Conservation (phyloP, 2,113 vertebrate species). For the Eptesicus fuscus region DNA sequence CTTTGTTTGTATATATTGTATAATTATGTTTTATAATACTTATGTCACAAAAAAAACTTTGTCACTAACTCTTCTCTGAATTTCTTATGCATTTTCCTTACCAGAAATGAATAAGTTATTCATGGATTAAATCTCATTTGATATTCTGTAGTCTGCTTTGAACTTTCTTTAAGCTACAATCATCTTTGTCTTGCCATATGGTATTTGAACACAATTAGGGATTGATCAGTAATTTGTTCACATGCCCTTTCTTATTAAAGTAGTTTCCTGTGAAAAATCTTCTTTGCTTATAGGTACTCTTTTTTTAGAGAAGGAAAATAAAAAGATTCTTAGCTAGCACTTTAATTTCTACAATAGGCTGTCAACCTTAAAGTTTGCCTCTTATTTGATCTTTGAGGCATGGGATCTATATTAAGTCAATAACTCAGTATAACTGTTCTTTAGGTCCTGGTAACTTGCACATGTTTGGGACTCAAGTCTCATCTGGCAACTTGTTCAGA, state of each 20-base stretch:
- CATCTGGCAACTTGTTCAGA: background rate
- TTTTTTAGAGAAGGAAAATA: background rate
- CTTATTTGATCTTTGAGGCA: background rate
- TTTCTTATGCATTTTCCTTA: background rate
- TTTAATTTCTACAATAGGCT: background rate
- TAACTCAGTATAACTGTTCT: background rate
- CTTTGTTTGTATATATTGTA: background rate
- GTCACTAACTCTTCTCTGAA: background rate
- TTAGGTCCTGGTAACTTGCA: background rate
- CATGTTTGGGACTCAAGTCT: background rate
- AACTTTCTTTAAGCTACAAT: slow-evolving; percentile 28
- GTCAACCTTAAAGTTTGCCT: background rate
- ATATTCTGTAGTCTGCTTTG: background rate
- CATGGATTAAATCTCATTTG: background rate
- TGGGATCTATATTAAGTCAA: background rate
- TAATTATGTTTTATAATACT: slow-evolving; percentile 3
- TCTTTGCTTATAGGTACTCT: background rate
- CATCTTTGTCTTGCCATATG: background rate
- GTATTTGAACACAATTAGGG: background rate
- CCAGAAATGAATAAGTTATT: background rate
- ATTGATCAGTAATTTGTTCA: background rate
- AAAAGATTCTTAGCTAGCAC: background rate
- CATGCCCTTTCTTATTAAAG: background rate
- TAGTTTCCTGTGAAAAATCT: background rate
- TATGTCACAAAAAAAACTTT: background rate